Evolutionary conservation across 2,113 vertebrate genomes (phyloP), one percentile per base, ranked within the genome.

Genomic region (Caracal caracal): DNA sequence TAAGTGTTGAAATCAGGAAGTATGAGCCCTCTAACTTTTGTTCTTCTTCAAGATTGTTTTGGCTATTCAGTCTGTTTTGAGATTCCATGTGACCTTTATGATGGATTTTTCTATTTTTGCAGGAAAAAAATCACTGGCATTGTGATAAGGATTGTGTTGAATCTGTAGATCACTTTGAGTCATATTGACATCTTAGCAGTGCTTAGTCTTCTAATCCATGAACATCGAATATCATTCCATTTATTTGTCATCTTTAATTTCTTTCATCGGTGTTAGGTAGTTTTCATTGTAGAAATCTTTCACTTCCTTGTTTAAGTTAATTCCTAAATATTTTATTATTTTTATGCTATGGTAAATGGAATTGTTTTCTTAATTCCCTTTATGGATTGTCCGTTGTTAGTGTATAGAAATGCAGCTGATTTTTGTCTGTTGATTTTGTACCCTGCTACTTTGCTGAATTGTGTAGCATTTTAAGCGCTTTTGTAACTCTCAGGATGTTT

Each of bases 401-500:
- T 35, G 0, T 56, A 30, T 37, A 51, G 80, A 92, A 86, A 70
- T 59, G 33, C 20, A 80, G 4, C 30, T 37, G n/a, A 40, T 30
- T 70, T 82, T 40, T n/a, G 22, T 87, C 75, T 86, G n/a, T 81
- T 85, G n/a, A 19, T 78, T 82, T 65, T 88, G 61, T 82, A 28
- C 79, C 22, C 33, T 94, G 19, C 81, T 75, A 24, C 28, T 88
- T 70, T 51, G 30, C 12, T 87, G 76, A 87, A 24, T 49, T 81
- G 47, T 8, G 40, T 26, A 47, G 78, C 4, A 3, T 85, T 90
- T 79, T 61, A 86, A 47, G 33, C 81, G 65, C 35, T 71, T 61
- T 43, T 5, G 1, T 96, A 95, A 97, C 51, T 66, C 78, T 20
- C 24, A 33, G 63, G 24, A 12, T 97, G 37, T 96, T 93, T 89